phyloP scores from a whole-genome alignment of 2,113 vertebrate genomes.

The Silurus glanis region DNA sequence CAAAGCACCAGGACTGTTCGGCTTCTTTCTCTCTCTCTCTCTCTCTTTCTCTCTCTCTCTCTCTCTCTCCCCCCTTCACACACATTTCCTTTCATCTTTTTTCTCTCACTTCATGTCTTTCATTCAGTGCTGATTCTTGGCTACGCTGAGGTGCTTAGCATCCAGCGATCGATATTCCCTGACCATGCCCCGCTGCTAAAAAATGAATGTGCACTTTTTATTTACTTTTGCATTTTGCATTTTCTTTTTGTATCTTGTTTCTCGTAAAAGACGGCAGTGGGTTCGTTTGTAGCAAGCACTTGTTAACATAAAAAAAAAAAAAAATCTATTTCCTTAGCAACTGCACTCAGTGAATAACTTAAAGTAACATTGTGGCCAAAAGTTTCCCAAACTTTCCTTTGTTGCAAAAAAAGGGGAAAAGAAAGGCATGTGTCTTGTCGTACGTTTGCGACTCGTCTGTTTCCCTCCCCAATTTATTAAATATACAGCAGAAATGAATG shows the following conservation, averaged over 20 bases:
- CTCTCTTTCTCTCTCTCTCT: background rate
- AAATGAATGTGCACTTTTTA: background rate
- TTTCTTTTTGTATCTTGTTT: background rate
- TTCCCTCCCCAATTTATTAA: background rate
- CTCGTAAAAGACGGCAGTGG: too few relatives aligned
- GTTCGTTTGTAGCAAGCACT: background rate
- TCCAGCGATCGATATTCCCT: background rate
- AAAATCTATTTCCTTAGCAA: background rate
- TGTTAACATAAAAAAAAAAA: background rate
- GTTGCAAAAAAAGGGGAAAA: background rate
- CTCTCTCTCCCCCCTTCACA: background rate
- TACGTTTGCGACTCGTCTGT: background rate
- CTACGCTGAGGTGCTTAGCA: constrained; percentile 10
- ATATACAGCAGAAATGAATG: background rate
- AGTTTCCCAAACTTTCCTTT: background rate
- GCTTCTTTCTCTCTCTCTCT: background rate
- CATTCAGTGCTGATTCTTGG: background rate
- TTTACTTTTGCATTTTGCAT: constrained; percentile 13
- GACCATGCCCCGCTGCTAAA: background rate
- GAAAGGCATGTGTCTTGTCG: background rate
- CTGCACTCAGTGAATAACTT: background rate
- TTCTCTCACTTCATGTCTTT: constrained; percentile 5
- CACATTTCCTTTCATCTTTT: constrained; percentile 5
- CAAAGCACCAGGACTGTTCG: background rate
- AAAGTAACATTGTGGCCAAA: background rate